phyloP scores from a whole-genome alignment of 2,113 vertebrate species.

The Oryzias curvinotus region DNA sequence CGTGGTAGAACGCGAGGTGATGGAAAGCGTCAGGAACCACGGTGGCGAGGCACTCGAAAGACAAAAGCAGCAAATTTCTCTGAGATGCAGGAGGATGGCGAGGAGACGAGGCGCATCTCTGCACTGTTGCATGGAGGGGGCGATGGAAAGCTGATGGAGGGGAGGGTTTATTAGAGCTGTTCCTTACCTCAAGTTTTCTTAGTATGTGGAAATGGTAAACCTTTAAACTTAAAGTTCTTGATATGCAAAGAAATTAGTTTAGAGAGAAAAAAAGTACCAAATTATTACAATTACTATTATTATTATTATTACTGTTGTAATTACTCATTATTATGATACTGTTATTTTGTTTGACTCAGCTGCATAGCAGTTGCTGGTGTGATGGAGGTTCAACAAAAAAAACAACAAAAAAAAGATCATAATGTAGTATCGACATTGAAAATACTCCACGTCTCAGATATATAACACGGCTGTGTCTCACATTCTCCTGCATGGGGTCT shows the following conservation, averaged over 20 bases:
- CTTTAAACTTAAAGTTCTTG: conserved; percentile 79
- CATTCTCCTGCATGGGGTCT: conserved; percentile 26
- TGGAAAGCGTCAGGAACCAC: conserved; percentile 39
- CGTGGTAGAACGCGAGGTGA: conserved; percentile 7
- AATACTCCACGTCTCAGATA: conserved; percentile 25
- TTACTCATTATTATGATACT: conserved; percentile 52
- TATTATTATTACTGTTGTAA: conserved; percentile 58
- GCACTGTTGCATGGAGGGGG: conserved; percentile 33
- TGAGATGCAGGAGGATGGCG: conserved; percentile 17
- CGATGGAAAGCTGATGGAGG: conserved; percentile 51
- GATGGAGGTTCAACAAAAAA: conserved; percentile 33
- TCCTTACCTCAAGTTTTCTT: conserved; percentile 77
- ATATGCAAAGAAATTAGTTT: conserved; percentile 83
- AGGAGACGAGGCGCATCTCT: conserved; percentile 26
- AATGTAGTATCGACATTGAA: conserved; percentile 20
- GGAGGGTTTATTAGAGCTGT: conserved; percentile 60
- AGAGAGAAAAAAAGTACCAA: conserved; percentile 77
- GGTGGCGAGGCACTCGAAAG: conserved; percentile 27
- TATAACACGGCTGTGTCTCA: conserved; percentile 16
- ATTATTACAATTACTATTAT: conserved; percentile 72
- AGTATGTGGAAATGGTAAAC: conserved; percentile 75
- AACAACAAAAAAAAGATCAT: conserved; percentile 28
- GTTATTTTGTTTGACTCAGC: conserved; percentile 51
- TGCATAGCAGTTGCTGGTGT: conserved; percentile 38
- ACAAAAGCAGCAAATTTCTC: conserved; percentile 36